Conservation (phyloP, 2,113 vertebrate genomes). For the Burhinus oedicnemus region DNA sequence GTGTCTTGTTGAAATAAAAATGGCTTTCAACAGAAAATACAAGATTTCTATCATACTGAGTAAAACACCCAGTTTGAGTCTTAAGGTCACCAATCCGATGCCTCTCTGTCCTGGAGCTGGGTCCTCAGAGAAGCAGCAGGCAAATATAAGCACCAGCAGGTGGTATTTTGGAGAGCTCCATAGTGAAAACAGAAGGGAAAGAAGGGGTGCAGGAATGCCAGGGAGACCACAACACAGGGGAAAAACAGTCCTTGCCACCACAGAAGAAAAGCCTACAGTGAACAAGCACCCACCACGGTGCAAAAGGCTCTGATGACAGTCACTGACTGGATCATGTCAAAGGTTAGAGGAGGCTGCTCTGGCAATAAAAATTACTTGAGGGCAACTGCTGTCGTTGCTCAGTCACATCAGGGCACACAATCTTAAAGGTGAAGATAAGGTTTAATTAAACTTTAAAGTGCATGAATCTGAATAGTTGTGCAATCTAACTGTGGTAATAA, state of each 20-base stretch:
- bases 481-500: neutral
- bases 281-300: accelerated
- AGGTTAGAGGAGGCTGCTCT: neutral
- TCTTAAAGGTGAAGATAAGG: neutral
- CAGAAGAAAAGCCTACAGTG: neutral
- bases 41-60: neutral
- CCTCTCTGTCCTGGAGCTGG: neutral
- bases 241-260: neutral
- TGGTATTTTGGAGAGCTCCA: neutral
- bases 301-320: neutral
- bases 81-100: neutral
- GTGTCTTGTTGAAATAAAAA: neutral
- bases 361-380: neutral
- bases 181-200: neutral
- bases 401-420: neutral
- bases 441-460: neutral
- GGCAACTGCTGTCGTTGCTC: neutral
- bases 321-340: neutral
- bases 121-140: neutral
- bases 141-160: neutral
- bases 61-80: neutral
- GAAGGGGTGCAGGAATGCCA: accelerated
- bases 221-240: neutral
- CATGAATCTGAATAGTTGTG: neutral
- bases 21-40: neutral